Conservation (phyloP, 1,140 invertebrate species). For the Wiebesia pumilae region DNA sequence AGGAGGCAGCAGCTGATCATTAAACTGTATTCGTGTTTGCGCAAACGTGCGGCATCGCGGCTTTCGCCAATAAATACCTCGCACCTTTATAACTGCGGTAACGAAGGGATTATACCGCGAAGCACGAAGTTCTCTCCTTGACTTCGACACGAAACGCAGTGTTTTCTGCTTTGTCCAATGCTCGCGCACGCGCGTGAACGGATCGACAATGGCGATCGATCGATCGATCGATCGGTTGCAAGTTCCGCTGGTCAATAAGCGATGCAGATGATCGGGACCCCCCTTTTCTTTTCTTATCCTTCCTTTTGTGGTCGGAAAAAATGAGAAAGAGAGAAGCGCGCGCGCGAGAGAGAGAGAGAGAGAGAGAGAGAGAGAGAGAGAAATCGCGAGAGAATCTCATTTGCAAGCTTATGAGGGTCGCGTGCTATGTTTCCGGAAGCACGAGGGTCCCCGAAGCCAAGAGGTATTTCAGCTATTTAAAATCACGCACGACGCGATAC, state of each 20-base stretch:
- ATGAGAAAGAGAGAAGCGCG: not conserved
- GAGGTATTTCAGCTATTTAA: constrained; percentile 49
- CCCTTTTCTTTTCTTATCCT: not conserved
- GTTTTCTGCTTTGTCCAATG: constrained; percentile 14
- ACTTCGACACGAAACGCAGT: constrained; percentile 19
- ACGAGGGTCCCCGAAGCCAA: not conserved
- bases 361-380: not conserved
- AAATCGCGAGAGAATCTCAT: constrained; percentile 36
- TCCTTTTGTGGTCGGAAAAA: constrained; percentile 18
- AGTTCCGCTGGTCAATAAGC: constrained; percentile 1
- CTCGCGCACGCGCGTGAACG: constrained; percentile 5
- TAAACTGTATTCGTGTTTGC: constrained; percentile 51
- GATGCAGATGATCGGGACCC: not conserved
- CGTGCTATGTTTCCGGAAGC: constrained; percentile 48
- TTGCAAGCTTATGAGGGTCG: constrained; percentile 50
- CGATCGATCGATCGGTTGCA: constrained; percentile 39
- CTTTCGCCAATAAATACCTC: constrained; percentile 65
- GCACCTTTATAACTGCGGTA: constrained; percentile 60
- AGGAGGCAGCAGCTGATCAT: constrained; percentile 50
- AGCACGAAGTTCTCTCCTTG: constrained; percentile 19
- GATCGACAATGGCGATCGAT: constrained; percentile 37
- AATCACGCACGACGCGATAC: constrained; percentile 45
- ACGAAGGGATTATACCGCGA: constrained; percentile 46
- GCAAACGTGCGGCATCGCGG: constrained; percentile 45
- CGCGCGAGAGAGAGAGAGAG: not conserved